These are phyloP conservation scores for Karalla daura DNA, from an alignment of 2,797 vertebrate species.

Conservation along the genomic window DNA sequence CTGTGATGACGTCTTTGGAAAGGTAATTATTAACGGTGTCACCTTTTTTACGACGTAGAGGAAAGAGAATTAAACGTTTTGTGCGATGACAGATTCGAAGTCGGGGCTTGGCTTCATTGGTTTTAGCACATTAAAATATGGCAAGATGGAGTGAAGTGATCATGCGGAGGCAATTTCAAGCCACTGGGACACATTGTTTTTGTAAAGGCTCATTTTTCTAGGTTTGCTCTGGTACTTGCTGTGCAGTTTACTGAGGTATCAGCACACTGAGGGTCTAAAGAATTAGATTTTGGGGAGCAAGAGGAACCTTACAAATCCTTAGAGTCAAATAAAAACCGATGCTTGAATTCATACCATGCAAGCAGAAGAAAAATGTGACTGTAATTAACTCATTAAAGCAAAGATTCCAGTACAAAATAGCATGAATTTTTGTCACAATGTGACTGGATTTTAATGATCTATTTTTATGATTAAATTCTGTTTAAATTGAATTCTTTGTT, in stretches of 20 bases:
- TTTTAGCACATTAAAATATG: constrained; percentile 56
- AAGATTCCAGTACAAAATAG: too few species aligned
- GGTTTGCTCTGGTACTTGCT: constrained; percentile 3
- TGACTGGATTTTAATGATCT: too few species aligned
- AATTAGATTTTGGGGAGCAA: neutral
- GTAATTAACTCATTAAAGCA: too few species aligned
- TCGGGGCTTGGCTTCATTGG: constrained; percentile 51
- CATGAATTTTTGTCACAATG: too few species aligned
- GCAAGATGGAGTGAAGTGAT: constrained; percentile 23
- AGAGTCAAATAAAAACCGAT: neutral
- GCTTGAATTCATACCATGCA: too few species aligned
- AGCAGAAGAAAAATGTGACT: too few species aligned
- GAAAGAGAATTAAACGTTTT: constrained; percentile 57
- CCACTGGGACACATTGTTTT: constrained; percentile 43
- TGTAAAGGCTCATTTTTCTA: constrained; percentile 32
- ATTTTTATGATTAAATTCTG: too few species aligned
- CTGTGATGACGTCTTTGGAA: constrained; percentile 68
- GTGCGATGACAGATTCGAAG: constrained; percentile 62
- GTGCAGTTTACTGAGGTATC: neutral
- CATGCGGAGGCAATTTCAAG: constrained; percentile 42
- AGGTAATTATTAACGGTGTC: constrained; percentile 56
- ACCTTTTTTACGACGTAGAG: constrained; percentile 57
- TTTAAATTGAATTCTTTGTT: too few species aligned
- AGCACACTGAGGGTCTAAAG: neutral
- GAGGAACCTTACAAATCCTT: neutral